phyloP scores from a whole-genome alignment of 1,140 invertebrate species.

The Orussus abietinus region DNA sequence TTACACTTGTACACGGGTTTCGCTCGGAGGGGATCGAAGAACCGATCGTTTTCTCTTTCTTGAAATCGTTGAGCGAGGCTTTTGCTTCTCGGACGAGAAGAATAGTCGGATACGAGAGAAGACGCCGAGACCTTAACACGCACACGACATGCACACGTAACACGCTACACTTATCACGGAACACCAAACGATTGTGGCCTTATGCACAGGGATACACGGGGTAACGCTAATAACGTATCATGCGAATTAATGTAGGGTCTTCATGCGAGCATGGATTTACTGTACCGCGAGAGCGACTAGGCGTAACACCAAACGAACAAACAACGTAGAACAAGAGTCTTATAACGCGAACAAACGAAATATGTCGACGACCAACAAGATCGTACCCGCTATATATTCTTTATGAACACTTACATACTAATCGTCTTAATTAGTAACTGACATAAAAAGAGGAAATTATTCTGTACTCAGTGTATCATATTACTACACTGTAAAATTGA shows the following conservation, averaged over 20 bases:
- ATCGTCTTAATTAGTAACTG: slow-evolving; percentile 46
- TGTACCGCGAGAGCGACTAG: slow-evolving; percentile 12
- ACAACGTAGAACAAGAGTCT: slow-evolving; percentile 22
- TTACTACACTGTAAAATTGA: slow-evolving; percentile 47
- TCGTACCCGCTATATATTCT: slow-evolving; percentile 38
- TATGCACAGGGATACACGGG: slow-evolving; percentile 24
- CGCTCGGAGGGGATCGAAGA: too few relatives aligned
- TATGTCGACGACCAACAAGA: slow-evolving; percentile 28
- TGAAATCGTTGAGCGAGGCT: too few relatives aligned
- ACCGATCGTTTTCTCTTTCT: too few relatives aligned
- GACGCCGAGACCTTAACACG: slow-evolving; percentile 7
- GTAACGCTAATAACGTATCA: slow-evolving; percentile 25
- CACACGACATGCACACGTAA: slow-evolving; percentile 23
- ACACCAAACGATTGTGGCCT: slow-evolving; percentile 28
- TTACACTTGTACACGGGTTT: not conserved
- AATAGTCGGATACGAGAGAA: too few relatives aligned
- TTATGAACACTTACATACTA: slow-evolving; percentile 44
- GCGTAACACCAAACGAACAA: slow-evolving; percentile 14
- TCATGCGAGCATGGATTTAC: too few relatives aligned
- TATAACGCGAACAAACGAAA: slow-evolving; percentile 17
- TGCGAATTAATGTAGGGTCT: too few relatives aligned
- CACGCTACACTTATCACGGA: slow-evolving; percentile 15
- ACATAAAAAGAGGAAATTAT: slow-evolving; percentile 38
- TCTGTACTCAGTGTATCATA: slow-evolving; percentile 45
- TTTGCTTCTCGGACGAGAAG: too few relatives aligned